These are phyloP conservation scores for Diaperis boleti DNA, from an alignment of 2,888 invertebrate species.

Conservation along the genomic window DNA sequence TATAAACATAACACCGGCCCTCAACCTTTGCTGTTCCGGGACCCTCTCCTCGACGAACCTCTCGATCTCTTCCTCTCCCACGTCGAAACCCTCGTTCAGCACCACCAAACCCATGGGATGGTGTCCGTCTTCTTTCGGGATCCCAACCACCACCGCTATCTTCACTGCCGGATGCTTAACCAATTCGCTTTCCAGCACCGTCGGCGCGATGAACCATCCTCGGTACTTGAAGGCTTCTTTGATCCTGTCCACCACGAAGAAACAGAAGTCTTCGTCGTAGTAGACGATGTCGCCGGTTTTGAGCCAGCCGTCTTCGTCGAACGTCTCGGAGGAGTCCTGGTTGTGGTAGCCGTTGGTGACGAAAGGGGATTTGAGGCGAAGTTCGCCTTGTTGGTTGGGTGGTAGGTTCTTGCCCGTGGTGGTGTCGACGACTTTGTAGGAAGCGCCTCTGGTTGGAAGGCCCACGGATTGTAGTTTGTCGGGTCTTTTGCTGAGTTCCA, in stretches of 20 bases:
- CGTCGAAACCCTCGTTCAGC: slow-evolving; percentile 26
- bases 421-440: slow-evolving; percentile 56
- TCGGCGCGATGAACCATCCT: slow-evolving; percentile 65
- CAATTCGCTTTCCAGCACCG: slow-evolving; percentile 52
- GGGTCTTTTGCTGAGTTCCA: slow-evolving; percentile 52
- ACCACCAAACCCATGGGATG: slow-evolving; percentile 52
- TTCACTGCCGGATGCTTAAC: slow-evolving; percentile 54
- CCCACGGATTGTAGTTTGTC: slow-evolving; percentile 51
- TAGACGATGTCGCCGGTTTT: slow-evolving; percentile 69
- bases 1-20: slow-evolving; percentile 55
- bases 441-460: slow-evolving; percentile 51
- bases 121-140: slow-evolving; percentile 53
- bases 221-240: slow-evolving; percentile 68
- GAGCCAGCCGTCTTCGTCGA: slow-evolving; percentile 66
- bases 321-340: slow-evolving; percentile 62
- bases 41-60: slow-evolving; percentile 51
- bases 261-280: slow-evolving; percentile 66
- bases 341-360: slow-evolving; percentile 66
- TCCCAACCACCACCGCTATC: slow-evolving; percentile 52
- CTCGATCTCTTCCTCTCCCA: slow-evolving; percentile 45
- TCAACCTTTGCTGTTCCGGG: slow-evolving; percentile 51
- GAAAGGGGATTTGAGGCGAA: slow-evolving; percentile 65
- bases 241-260: slow-evolving; percentile 66
- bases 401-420: no score
- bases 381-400: slow-evolving; percentile 67